phyloP scores from a whole-genome alignment of 2,888 invertebrate species.

The Rhaphigaster nebulosa region DNA sequence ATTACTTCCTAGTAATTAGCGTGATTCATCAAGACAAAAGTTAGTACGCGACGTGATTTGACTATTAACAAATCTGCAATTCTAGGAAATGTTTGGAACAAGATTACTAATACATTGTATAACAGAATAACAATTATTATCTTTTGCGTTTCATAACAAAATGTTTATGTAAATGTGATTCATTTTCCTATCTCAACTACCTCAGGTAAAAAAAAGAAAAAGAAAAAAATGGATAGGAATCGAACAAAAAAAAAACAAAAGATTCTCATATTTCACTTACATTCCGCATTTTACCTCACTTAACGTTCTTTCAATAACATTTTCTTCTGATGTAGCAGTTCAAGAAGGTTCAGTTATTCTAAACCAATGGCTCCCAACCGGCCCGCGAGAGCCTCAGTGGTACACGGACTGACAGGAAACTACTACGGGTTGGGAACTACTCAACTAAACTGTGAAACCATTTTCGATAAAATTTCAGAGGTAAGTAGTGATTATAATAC shows the following conservation, averaged over 20 bases:
- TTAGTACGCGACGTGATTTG: neutral
- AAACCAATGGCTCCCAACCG: too few relatives aligned
- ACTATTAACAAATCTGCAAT: neutral
- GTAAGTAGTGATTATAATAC: too few relatives aligned
- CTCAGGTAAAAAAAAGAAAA: neutral
- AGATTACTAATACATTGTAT: neutral
- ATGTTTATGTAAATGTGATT: neutral
- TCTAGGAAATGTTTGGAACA: neutral
- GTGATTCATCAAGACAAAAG: neutral
- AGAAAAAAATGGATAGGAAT: too few relatives aligned
- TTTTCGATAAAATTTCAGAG: too few relatives aligned
- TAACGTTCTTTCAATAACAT: too few relatives aligned
- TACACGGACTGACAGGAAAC: too few relatives aligned
- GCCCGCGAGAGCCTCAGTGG: too few relatives aligned
- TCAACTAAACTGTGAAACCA: too few relatives aligned
- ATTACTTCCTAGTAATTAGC: slow-evolving; percentile 11
- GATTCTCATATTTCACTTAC: neutral
- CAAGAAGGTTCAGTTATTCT: too few relatives aligned
- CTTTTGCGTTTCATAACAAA: neutral
- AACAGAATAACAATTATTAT: neutral
- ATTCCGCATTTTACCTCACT: neutral
- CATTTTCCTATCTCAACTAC: neutral
- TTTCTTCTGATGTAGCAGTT: too few relatives aligned
- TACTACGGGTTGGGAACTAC: too few relatives aligned
- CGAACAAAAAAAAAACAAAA: neutral